These are phyloP conservation scores for Neoniphon sammara DNA, from an alignment of 2,797 vertebrate species.

Conservation along the genomic window DNA sequence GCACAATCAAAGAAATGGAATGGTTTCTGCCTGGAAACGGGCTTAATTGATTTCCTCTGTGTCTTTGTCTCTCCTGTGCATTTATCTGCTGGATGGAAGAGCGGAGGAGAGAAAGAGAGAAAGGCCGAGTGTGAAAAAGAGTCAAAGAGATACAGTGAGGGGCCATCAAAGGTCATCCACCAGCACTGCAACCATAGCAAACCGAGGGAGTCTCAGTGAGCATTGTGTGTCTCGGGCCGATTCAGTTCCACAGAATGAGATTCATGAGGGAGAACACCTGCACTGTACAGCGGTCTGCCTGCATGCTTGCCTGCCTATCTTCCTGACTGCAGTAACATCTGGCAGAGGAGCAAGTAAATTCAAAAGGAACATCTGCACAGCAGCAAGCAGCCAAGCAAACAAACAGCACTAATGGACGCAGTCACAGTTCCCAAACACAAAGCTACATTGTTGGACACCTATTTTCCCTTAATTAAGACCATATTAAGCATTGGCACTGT, in stretches of 20 bases:
- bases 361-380: conserved; percentile 72
- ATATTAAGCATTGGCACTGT: conserved; percentile 43
- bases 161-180: conserved; percentile 59
- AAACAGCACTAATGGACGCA: conserved; percentile 62
- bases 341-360: conserved; percentile 66
- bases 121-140: conserved; percentile 1
- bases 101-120: conserved; percentile 22
- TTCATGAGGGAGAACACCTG: conserved; percentile 74
- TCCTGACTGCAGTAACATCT: conserved; percentile 71
- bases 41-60: conserved; percentile 78
- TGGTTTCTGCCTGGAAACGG: conserved; percentile 58
- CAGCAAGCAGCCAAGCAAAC: conserved; percentile 69
- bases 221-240: conserved; percentile 31
- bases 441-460: conserved; percentile 47
- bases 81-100: conserved; percentile 39
- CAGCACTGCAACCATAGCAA: conserved; percentile 31
- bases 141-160: conserved; percentile 26
- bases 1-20: conserved; percentile 63
- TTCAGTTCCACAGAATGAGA: conserved; percentile 54
- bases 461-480: conserved; percentile 56
- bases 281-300: conserved; percentile 42
- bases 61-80: conserved; percentile 53
- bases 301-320: conserved; percentile 42
- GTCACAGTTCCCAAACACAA: conserved; percentile 59
- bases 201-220: conserved; percentile 54